Evolutionary conservation across 2,888 invertebrate species (phyloP).

Genomic region (Aplocera efformata): DNA sequence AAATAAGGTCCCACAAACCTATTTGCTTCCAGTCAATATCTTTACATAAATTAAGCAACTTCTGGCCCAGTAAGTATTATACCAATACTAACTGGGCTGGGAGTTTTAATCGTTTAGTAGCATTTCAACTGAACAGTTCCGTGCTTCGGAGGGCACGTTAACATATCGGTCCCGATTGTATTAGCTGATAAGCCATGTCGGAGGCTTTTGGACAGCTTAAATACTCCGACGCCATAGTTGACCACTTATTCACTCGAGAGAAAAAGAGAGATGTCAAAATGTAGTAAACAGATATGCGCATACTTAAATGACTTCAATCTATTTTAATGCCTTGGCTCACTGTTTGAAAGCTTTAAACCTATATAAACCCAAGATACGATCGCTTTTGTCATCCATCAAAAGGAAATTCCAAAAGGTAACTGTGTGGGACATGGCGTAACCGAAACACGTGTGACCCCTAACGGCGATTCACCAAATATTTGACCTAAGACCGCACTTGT

Average conservation of each 20-base stretch:
- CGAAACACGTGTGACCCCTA: constrained; percentile 48
- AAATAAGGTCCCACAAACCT: constrained; percentile 2
- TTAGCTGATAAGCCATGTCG: too few species aligned
- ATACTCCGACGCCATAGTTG: too few species aligned
- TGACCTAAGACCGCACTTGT: constrained; percentile 36
- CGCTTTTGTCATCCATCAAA: constrained; percentile 16
- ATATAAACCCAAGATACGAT: not conserved
- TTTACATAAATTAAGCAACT: too few species aligned
- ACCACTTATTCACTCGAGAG: too few species aligned
- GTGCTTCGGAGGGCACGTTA: too few species aligned
- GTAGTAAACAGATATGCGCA: not conserved
- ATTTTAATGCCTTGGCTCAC: constrained; percentile 4
- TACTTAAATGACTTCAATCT: constrained; percentile 3
- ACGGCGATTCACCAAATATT: constrained; percentile 52
- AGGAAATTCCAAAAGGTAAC: constrained; percentile 15
- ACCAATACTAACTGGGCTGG: too few species aligned
- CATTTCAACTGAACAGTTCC: too few species aligned
- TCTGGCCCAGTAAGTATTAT: too few species aligned
- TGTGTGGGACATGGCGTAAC: constrained; percentile 38
- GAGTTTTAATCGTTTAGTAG: too few species aligned
- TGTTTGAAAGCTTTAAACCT: not conserved
- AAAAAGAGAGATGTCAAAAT: too few species aligned
- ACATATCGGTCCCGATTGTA: too few species aligned
- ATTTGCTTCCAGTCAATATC: not conserved
- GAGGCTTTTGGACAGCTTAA: too few species aligned